Evolutionary conservation across 2,113 vertebrate genomes (phyloP).

Genomic region (Columbina picui): DNA sequence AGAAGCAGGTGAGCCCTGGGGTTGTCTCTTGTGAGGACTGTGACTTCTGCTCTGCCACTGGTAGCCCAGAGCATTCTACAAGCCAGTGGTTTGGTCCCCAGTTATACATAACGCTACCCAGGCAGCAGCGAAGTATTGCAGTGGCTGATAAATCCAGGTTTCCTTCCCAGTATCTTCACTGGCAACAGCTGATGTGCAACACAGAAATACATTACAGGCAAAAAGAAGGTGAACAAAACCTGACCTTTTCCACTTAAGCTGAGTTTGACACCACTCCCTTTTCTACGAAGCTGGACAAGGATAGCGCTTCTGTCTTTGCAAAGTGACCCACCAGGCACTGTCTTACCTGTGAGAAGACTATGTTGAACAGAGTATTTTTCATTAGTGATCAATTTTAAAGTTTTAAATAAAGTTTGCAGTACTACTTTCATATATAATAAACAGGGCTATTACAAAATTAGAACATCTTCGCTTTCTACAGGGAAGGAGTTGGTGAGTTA

Average conservation of each 20-base stretch:
- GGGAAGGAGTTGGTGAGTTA: slow-evolving; percentile 35
- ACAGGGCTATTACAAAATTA: slow-evolving; percentile 17
- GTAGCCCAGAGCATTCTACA: neutral
- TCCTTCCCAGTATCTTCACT: neutral
- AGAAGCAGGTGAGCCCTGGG: neutral
- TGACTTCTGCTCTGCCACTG: neutral
- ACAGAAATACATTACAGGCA: neutral
- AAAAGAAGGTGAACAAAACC: neutral
- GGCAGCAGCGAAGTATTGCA: neutral
- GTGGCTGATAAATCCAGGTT: neutral
- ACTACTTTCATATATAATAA: slow-evolving; percentile 40
- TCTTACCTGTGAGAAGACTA: neutral
- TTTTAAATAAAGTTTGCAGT: neutral
- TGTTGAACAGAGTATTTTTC: neutral
- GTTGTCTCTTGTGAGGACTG: neutral
- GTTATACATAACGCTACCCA: neutral
- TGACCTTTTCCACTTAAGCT: neutral
- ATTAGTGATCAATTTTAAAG: neutral
- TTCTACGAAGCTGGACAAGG: neutral
- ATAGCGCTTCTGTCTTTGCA: neutral
- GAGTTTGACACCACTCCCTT: neutral
- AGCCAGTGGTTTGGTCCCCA: neutral
- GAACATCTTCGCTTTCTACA: neutral
- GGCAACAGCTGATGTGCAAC: neutral
- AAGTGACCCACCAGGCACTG: neutral